Evolutionary conservation across 2,797 vertebrate genomes (phyloP).

Genomic region (Ibycter americanus): DNA sequence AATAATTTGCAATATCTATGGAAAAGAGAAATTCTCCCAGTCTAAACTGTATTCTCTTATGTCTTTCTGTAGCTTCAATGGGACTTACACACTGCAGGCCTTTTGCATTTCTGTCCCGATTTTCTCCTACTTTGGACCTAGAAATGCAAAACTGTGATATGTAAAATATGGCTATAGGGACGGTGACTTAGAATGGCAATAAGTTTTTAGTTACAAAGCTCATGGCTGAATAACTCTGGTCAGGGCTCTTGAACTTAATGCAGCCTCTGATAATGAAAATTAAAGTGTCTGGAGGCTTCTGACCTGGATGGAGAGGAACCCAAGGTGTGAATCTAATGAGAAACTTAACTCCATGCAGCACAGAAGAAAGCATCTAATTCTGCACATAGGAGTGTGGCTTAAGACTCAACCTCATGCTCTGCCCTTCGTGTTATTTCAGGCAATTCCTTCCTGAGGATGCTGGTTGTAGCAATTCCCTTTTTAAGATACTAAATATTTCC

Average conservation of each 20-base stretch:
- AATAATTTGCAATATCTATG: background rate
- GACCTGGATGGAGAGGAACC: background rate
- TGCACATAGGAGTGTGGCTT: background rate
- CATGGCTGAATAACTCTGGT: background rate
- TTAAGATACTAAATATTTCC: background rate
- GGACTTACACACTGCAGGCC: background rate
- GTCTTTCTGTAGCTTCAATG: background rate
- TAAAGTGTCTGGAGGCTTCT: background rate
- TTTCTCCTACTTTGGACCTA: background rate
- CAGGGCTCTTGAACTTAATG: background rate
- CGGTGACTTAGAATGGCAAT: background rate
- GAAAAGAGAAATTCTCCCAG: background rate
- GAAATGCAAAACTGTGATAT: background rate
- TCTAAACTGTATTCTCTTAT: background rate
- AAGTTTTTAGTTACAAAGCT: background rate
- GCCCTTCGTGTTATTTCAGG: background rate
- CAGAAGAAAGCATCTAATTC: background rate
- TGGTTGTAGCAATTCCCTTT: background rate
- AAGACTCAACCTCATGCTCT: background rate
- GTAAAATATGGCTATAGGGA: background rate
- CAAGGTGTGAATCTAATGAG: background rate
- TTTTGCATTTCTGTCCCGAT: background rate
- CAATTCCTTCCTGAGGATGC: background rate
- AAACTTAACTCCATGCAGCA: background rate
- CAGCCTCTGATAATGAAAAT: background rate